Evolutionary conservation across 1,140 invertebrate genomes (phyloP), one percentile per base, ranked within the genome.

Genomic region (Bathynomus jamesi): DNA sequence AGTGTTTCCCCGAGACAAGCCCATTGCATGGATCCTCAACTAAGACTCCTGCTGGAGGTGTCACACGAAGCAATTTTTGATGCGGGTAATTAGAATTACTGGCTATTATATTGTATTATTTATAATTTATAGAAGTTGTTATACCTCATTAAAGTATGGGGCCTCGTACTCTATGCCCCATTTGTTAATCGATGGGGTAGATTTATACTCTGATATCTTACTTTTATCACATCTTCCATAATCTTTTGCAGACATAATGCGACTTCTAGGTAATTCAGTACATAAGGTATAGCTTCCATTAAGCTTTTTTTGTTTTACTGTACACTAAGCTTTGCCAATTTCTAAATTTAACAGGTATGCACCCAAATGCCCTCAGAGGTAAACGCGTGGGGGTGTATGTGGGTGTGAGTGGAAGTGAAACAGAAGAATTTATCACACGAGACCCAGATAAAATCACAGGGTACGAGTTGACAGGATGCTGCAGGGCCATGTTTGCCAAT

Each of bases 61-160:
- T 93, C 95, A 1, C 89, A 97, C 82, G 96, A 99, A 85, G 90
- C 94, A 0, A 91, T 98, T 69, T 85, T 97, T 70, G 96, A 99
- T 86, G 91, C 96, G 63, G 94, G 94, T 76, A 78, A 78, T 63
- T 73, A 13, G 8, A 30, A 29, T 21, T 64, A 28, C 7, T 53
- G 24, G 2, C 11, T 31, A 7, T 7, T 3, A n/a, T n/a, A n/a
- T n/a, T n/a, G n/a, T n/a, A n/a, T n/a, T n/a, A n/a, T n/a, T n/a
- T n/a, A n/a, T n/a, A n/a, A n/a, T n/a, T n/a, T n/a, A n/a, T n/a
- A n/a, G n/a, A n/a, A n/a, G n/a, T n/a, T n/a, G n/a, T n/a, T n/a
- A n/a, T n/a, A n/a, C n/a, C n/a, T n/a, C n/a, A n/a, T n/a, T n/a
- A n/a, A n/a, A n/a, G n/a, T n/a, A n/a, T n/a, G n/a, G n/a, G n/a